Conservation (phyloP, 1,140 invertebrate species). For the Varroa destructor region DNA sequence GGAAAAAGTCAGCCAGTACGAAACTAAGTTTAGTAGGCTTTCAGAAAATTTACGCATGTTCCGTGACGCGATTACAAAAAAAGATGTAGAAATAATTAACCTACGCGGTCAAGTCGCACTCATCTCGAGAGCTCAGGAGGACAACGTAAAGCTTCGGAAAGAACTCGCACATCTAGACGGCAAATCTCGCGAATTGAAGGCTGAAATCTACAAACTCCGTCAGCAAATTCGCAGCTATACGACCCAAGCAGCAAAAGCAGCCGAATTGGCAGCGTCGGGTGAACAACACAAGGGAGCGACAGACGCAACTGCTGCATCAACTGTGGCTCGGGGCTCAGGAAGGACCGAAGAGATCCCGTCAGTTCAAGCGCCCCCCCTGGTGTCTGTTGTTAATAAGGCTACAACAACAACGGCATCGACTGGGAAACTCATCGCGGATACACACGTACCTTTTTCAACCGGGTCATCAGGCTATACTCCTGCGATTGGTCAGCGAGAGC, state of each 20-base stretch:
- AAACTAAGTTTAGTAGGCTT: neutral
- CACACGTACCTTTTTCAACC: too few species aligned
- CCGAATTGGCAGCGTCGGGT: neutral
- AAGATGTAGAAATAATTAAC: neutral
- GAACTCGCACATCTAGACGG: neutral
- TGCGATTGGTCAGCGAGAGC: too few species aligned
- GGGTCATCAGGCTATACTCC: too few species aligned
- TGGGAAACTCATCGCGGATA: too few species aligned
- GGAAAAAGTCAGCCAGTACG: neutral
- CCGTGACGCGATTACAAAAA: conserved; percentile 8
- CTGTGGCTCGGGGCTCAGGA: too few species aligned
- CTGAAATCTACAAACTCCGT: neutral
- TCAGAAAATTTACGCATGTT: neutral
- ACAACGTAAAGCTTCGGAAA: neutral
- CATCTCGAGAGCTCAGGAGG: neutral
- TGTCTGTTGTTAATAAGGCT: too few species aligned
- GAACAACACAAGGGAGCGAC: too few species aligned
- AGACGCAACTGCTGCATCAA: too few species aligned
- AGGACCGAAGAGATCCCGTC: too few species aligned
- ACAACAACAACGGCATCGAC: too few species aligned
- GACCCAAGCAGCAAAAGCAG: neutral
- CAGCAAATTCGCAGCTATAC: neutral
- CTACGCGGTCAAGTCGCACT: conserved; percentile 12
- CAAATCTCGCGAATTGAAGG: neutral
- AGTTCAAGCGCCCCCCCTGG: too few species aligned